Base-by-base conservation (phyloP, 2,113 vertebrate species). In the Neolamprologus variostigma region DNA sequence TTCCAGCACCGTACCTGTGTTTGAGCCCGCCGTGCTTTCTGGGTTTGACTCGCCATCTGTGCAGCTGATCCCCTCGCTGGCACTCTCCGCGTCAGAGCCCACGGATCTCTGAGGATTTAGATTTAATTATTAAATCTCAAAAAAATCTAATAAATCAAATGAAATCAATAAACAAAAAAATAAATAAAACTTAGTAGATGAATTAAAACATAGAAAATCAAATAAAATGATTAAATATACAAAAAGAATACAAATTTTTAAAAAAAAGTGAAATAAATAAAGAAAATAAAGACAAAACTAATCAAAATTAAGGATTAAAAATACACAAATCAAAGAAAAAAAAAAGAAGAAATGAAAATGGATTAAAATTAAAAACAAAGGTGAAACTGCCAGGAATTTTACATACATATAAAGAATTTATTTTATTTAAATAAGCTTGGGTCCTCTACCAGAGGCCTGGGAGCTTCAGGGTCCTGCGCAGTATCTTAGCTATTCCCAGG, bases 1-100 rank as follows among this genome's bases (percentile, higher is more conserved):
- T 45, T 28, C 40, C 14, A 40, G n/a, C 35, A 7, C 19, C 5
- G 1, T 54, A 95, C 94, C 92, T 91, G 40, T 6, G 13, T 82
- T 17, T 1, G 88, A 91, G 3, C 17, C 61, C 9, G 17, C 23
- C 0, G 51, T 19, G 85, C 90, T 84, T 42, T 59, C 8, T 17
- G 3, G n/a, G 10, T 61, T 51, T 0, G 55, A 63, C 28, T 89
- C 91, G 26, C 28, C 26, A 5, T 92, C 93, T 5, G 63, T 86
- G 21, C 82, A 83, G 2, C 51, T 82, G 76, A n/a, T 33, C 0
- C 84, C 80, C 23, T 82, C 87, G 0, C 47, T 9, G 0, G 10
- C 61, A 1, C 87, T 89, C 17, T 89, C 94, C 0, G 78, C 78
- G 21, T 89, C 89, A 0, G 80, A 91, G 12, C 37, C 83, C 3